Base-by-base conservation (phyloP, 2,797 vertebrate genomes). In the Ptychobarbus kaznakovi region DNA sequence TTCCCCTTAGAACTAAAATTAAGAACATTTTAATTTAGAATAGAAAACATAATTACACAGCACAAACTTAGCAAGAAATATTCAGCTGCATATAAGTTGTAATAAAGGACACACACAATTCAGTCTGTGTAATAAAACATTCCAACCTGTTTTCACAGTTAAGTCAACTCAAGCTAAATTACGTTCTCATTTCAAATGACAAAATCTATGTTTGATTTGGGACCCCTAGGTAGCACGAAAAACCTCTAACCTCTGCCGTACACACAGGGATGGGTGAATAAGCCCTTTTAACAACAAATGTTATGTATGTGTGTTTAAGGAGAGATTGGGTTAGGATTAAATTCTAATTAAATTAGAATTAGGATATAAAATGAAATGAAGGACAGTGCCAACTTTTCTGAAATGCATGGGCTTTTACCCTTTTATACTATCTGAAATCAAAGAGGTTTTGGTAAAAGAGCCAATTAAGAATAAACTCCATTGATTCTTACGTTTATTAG, bases 121-220 rank as follows among this genome's bases (percentile, higher is more conserved):
- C 69, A 66, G 56, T 85, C 77, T 74, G 69, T 80, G 76, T 80
- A 80, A 74, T 51, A 80, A 84, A 79, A 65, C 77, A 80, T 74
- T 66, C 42, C 44, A 51, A 51, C 77, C 84, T 49, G 68, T 80
- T 80, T 85, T 85, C 68, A 80, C 84, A 85, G 77, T 80, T 73
- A 46, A 74, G 42, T 51, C 11, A 42, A 85, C 18, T 44, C 32
- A 73, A 49, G n/a, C 46, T 42, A 69, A 68, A 61, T 46, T 22
- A 65, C 3, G 20, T 38, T 51, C 40, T 79, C 35, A 46, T 66
- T 83, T 83, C 4, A 65, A 49, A 49, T 70, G 0, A 6, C 11
- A n/a, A n/a, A 84, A 35, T 18, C 8, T 32, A 40, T 82, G 73
- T 56, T 25, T 84, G 28, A 77, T 35, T 69, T 32, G 13, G 46